Base-by-base conservation (phyloP, 2,113 vertebrate genomes). In the Camelus bactrianus region DNA sequence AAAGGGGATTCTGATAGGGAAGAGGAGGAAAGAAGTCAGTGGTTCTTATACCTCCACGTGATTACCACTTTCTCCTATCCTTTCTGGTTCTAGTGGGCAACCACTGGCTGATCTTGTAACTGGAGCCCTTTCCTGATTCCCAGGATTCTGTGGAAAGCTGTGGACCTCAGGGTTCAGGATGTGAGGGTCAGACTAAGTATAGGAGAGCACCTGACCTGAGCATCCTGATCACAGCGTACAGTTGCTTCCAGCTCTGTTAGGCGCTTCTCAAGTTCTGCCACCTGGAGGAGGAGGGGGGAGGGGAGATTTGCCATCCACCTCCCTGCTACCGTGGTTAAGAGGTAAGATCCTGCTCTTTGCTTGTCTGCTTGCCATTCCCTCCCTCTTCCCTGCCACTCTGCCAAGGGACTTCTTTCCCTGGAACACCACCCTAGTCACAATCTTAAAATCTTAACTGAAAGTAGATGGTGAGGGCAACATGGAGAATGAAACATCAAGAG, bases 241-340 rank as follows among this genome's bases (percentile, higher is more conserved):
- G 99, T 98, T 0, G 98, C 98, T 98, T 99, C 99, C 98, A 99
- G 98, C 97, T 99, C 99, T 5, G 99, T 99, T 73, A 99, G 98
- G 58, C 99, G 98, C 98, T 99, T 99, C 98, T 99, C 99, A 97
- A 99, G 97, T 98, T 99, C 99, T 0, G 99, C 99, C 48, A 99
- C 98, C 99, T 99, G 38, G 38, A 95, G 9, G 91, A 80, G 69
- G 69, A 97, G 30, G 48, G 72, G 48, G 0, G 22, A 50, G 24
- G 32, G 83, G 73, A 94, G 67, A 1, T 62, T 6, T n/a, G 73
- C 67, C 50, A 48, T 24, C 17, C 0, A 2, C 52, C 24, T 76
- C 35, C 86, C 73, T 56, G 28, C 52, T 16, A 32, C 30, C 60
- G 9, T 30, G 28, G 54, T 8, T 8, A 8, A n/a, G 75, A 90